Base-by-base conservation (phyloP, 64 coral and sea anemone genomes). In the Montipora sp. region DNA sequence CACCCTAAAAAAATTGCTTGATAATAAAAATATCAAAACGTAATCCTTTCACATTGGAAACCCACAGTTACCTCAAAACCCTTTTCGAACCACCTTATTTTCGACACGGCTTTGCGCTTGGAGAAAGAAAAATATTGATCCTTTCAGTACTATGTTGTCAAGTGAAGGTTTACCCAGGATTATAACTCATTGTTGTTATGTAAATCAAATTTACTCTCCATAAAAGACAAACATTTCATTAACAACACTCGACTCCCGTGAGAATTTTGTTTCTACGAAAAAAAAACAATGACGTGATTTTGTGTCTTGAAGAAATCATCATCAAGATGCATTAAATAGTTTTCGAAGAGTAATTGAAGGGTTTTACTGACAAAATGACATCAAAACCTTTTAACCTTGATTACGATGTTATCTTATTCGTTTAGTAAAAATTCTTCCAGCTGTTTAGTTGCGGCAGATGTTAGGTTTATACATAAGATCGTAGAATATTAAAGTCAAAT, bases 101-200 rank as follows among this genome's bases (percentile, higher is more conserved):
- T 44, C 22, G 65, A 27, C 45, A 71, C 8, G 65, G 3, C 4
- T 50, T 71, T 21, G 5, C 3, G 16, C 10, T 67, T 12, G 66
- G 82, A 59, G 65, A 12, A 3, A 71, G 16, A 72, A 85, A 47
- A 85, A 85, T 85, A 85, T 85, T 85, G 61, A 85, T 46, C 18
- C 10, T 47, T 47, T n/a, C 3, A 8, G 3, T 5, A 14, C 12
- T 19, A 68, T 67, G 36, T 4, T 66, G 10, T 65, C 0, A 65
- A 66, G 45, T 55, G 36, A 65, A 65, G 24, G 14, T 83, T 13
- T 82, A 50, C 51, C 27, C 12, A 20, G 19, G 9, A 61, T 13
- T 36, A 27, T 27, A 55, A 46, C n/a, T 45, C 19, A 50, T 49
- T 51, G 19, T 72, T 49, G 3, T 14, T 51, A 72, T 85, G 82